A percentile compares a stretch with the other conserved stretches of the same genome.
Evolutionary conservation across 2,888 invertebrate genomes (phyloP).

Genomic region (Priapulus caudatus): DNA sequence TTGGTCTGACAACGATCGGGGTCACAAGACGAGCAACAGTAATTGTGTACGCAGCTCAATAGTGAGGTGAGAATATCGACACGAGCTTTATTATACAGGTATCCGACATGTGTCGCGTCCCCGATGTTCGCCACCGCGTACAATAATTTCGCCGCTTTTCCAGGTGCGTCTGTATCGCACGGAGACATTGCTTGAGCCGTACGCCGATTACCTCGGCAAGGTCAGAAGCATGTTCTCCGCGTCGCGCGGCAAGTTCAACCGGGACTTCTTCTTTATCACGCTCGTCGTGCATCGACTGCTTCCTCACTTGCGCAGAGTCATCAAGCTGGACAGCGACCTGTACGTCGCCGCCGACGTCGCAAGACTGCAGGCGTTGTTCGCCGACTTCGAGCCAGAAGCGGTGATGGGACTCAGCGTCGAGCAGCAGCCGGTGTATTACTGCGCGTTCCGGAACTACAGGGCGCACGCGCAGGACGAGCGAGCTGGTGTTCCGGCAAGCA

Average conservation of each 20-base stretch:
- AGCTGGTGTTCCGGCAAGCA: slow-evolving; percentile 47
- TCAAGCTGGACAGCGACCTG: slow-evolving; percentile 64
- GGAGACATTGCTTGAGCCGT: no score
- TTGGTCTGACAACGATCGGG: no score
- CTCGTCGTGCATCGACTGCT: slow-evolving; percentile 52
- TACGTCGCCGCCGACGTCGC: slow-evolving; percentile 56
- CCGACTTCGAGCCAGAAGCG: slow-evolving; percentile 49
- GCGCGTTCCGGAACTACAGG: slow-evolving; percentile 56
- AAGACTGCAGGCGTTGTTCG: slow-evolving; percentile 53
- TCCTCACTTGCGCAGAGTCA: slow-evolving; percentile 49
- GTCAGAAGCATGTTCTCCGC: slow-evolving; percentile 30
- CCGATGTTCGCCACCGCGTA: no score
- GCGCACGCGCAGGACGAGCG: slow-evolving; percentile 48
- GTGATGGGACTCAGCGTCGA: slow-evolving; percentile 61
- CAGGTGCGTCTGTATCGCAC: no score
- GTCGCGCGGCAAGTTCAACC: slow-evolving; percentile 61
- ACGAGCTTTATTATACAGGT: no score
- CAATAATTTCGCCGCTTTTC: no score
- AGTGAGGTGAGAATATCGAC: no score
- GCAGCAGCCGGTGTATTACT: slow-evolving; percentile 62
- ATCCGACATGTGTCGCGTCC: no score
- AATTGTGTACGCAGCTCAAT: no score
- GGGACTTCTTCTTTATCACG: slow-evolving; percentile 64
- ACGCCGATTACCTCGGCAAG: background rate
- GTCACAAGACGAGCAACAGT: no score